These are phyloP conservation scores for Lobophora halterata DNA, from an alignment of 2,888 invertebrate genomes.

Conservation along the genomic window DNA sequence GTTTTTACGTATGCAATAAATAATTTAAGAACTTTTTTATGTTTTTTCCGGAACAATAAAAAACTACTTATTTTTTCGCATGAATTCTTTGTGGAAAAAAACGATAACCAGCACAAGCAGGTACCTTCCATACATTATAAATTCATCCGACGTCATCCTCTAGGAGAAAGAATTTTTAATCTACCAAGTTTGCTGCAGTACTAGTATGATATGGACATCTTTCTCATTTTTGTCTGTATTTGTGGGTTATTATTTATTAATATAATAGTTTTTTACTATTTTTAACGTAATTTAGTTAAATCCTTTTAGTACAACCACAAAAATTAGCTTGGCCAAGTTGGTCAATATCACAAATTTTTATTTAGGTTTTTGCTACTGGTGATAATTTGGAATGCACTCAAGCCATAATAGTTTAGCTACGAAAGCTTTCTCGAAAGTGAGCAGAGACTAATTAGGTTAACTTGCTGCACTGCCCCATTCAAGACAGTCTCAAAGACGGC, in stretches of 20 bases:
- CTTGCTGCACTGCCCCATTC: constrained; percentile 22
- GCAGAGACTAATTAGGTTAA: constrained; percentile 25
- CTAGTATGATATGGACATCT: constrained; percentile 23
- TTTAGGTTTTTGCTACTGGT: constrained; percentile 24
- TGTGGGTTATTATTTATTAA: no score
- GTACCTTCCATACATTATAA: constrained; percentile 39
- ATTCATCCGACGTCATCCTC: constrained; percentile 45
- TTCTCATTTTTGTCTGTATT: constrained; percentile 14
- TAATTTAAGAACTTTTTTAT: no score
- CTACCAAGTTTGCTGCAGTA: constrained; percentile 42
- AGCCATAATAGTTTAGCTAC: constrained; percentile 53
- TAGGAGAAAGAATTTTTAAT: constrained; percentile 56
- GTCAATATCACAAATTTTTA: constrained; percentile 12
- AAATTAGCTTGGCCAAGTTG: constrained; percentile 3
- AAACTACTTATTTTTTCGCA: background rate
- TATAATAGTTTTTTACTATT: background rate
- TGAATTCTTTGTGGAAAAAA: constrained; percentile 10
- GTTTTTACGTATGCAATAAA: no score
- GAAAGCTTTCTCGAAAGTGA: constrained; percentile 35
- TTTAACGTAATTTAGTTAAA: no score
- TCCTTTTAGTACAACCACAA: background rate
- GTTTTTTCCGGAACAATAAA: no score
- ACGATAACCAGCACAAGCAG: constrained; percentile 7
- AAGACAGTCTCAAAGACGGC: constrained; percentile 3
- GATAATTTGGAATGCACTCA: constrained; percentile 35